phyloP scores from a whole-genome alignment of 2,113 vertebrate genomes.

The Scomber scombrus region DNA sequence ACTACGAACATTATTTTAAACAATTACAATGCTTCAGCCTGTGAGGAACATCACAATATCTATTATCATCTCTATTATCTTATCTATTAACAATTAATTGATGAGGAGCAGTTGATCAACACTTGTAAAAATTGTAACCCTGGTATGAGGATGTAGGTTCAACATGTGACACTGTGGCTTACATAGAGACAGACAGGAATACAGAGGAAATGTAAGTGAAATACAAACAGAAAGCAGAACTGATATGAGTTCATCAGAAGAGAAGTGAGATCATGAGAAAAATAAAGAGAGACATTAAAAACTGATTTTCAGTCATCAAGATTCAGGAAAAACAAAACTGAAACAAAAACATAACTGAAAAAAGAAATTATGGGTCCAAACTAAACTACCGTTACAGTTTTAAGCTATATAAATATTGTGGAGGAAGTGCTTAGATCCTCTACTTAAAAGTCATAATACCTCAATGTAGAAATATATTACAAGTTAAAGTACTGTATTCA shows the following conservation, averaged over 20 bases:
- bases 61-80: no score
- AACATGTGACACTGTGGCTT: not conserved
- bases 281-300: not conserved
- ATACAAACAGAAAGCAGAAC: not conserved
- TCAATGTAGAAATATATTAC: no score
- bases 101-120: not conserved
- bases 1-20: no score
- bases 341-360: conserved; percentile 11
- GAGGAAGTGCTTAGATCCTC: not conserved
- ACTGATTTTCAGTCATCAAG: not conserved
- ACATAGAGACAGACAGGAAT: not conserved
- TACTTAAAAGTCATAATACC: no score
- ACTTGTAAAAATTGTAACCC: not conserved
- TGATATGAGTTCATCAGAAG: not conserved
- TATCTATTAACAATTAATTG: no score
- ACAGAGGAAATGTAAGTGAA: not conserved
- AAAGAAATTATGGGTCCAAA: not conserved
- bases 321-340: conserved; percentile 40
- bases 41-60: not conserved
- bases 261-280: not conserved
- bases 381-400: not conserved
- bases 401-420: not conserved
- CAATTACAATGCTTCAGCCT: no score
- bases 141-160: not conserved
- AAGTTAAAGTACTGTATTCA: no score